Conservation (phyloP, 2,888 invertebrate species). For the Trichopoda pennipes region DNA sequence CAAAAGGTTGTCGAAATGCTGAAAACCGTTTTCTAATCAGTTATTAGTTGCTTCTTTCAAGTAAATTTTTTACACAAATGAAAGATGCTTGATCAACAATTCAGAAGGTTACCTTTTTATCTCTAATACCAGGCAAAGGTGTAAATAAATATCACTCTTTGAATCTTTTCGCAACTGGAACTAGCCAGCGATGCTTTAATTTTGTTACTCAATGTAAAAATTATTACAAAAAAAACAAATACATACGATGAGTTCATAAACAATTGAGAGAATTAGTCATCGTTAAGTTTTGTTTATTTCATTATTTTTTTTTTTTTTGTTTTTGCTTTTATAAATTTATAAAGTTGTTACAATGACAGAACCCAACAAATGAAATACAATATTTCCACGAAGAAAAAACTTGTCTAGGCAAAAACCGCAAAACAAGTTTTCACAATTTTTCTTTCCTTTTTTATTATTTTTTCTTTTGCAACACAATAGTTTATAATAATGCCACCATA, state of each 20-base stretch:
- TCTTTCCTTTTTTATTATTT: constrained; percentile 26
- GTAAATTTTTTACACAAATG: too few relatives aligned
- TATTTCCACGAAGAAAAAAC: constrained; percentile 54
- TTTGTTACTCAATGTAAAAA: too few relatives aligned
- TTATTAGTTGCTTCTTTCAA: too few relatives aligned
- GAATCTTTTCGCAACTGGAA: too few relatives aligned
- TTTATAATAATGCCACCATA: constrained; percentile 31
- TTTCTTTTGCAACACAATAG: constrained; percentile 22
- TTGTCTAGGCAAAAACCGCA: constrained; percentile 60
- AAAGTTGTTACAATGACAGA: constrained; percentile 35
- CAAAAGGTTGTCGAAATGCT: too few relatives aligned
- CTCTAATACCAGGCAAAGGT: background rate
- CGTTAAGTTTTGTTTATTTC: background rate
- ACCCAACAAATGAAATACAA: constrained; percentile 39
- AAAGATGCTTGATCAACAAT: too few relatives aligned
- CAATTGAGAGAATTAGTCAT: constrained; percentile 56
- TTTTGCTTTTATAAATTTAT: too few relatives aligned
- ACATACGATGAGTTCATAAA: background rate
- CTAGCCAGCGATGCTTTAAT: too few relatives aligned
- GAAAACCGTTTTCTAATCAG: too few relatives aligned
- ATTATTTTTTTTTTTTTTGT: too few relatives aligned
- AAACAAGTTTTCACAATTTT: constrained; percentile 66
- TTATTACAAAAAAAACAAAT: background rate
- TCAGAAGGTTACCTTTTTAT: too few relatives aligned
- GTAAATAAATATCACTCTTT: background rate